phyloP scores from a whole-genome alignment of 2,113 vertebrate species.

The Gymnarchus niloticus region DNA sequence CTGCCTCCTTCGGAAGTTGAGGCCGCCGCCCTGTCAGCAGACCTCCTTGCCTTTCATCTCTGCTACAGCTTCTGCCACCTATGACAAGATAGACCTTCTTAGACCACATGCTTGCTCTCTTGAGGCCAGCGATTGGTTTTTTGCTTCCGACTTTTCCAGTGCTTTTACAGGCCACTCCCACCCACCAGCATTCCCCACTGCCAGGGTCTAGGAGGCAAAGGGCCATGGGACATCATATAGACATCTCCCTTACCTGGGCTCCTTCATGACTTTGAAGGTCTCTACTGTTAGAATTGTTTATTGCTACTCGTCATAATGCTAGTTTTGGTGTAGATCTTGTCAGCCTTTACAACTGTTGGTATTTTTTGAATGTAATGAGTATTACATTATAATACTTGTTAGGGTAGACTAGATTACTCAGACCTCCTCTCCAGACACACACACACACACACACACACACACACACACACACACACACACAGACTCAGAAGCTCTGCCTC shows the following conservation, averaged over 20 bases:
- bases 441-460: background rate
- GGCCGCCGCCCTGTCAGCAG: background rate
- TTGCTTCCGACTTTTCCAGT: background rate
- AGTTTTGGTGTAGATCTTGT: background rate
- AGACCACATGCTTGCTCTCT: background rate
- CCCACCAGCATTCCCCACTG: no score
- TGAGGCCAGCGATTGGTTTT: background rate
- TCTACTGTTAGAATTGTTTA: background rate
- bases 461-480: background rate
- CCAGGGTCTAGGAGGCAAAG: background rate
- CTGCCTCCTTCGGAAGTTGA: background rate
- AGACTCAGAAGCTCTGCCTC: background rate
- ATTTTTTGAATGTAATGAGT: slow-evolving; percentile 1
- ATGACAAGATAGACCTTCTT: background rate
- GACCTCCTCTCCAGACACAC: background rate
- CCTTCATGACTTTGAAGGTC: background rate
- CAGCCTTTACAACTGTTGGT: background rate
- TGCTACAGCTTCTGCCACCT: background rate
- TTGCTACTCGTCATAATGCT: background rate
- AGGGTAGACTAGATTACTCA: background rate
- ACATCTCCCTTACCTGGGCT: background rate
- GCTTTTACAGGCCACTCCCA: background rate
- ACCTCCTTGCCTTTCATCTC: background rate
- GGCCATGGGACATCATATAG: background rate
- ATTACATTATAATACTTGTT: background rate